Base-by-base conservation (phyloP, 2,797 vertebrate genomes). In the Buceros bicornis region DNA sequence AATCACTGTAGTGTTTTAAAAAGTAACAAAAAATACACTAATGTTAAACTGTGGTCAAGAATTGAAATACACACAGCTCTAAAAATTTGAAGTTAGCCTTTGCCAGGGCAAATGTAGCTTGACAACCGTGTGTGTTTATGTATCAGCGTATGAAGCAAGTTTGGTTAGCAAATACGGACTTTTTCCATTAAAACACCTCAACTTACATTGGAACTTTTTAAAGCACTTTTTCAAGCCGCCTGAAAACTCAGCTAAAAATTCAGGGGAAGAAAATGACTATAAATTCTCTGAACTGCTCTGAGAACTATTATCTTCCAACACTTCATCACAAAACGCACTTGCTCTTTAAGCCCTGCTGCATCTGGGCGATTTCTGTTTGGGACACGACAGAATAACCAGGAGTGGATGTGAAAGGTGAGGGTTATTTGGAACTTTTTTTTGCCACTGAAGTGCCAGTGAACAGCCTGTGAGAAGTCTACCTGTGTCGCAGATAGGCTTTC, bases 21-120 rank as follows among this genome's bases (percentile, higher is more conserved):
- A 96, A 79, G 71, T 86, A 93, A 96, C 88, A 92, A 79, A 93
- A 96, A 96, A 89, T 93, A 94, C 74, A 45, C 58, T 88, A 33
- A 87, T 43, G 90, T 94, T 96, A 92, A 93, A 93, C 70, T 96
- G 95, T 94, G 92, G 90, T 96, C 88, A 94, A 89, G 83, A 87
- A 90, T 70, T 82, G 95, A 95, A 96, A 94, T 93, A 93, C 79
- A 95, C 73, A 94, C 86, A 92, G 66, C 73, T 90, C 71, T 92
- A 92, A 77, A 95, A 92, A 87, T 76, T 79, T 91, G 60, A 90
- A 94, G 79, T 82, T 93, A 0, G 7, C 66, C 70, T 96, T 89
- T 95, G 92, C 88, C 92, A 90, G 95, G 62, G 42, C 92, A 96
- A 96, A 95, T 94, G 94, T 93, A 95, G 88, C 93, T 92, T 96